phyloP scores from a whole-genome alignment of 2,888 invertebrate genomes.

The Ennomos erosarius region DNA sequence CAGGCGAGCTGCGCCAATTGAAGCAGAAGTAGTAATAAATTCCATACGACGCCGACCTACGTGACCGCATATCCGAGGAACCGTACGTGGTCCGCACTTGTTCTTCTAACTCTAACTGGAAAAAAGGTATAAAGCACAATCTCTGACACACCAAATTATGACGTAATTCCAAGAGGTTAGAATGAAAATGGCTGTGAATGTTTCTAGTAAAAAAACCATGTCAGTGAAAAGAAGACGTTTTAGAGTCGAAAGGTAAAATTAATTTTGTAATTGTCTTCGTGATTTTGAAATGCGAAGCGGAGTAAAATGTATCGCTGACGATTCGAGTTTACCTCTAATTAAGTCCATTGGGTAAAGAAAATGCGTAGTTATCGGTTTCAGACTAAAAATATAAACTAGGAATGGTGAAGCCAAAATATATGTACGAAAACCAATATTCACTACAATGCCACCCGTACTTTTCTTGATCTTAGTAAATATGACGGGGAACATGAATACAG shows the following conservation, averaged over 20 bases:
- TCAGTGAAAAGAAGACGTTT: conserved; percentile 31
- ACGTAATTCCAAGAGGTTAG: conserved; percentile 1
- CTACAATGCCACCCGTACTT: too few species aligned
- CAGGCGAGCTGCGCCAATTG: conserved; percentile 41
- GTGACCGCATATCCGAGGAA: conserved; percentile 66
- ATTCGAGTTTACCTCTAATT: too few species aligned
- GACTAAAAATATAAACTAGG: too few species aligned
- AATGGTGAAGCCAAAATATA: too few species aligned
- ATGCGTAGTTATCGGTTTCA: too few species aligned
- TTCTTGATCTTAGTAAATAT: too few species aligned
- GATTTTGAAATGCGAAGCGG: too few species aligned
- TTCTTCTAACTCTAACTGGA: conserved; percentile 1
- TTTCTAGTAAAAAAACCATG: conserved; percentile 33
- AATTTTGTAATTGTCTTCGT: conserved; percentile 2
- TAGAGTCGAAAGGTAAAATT: conserved; percentile 22
- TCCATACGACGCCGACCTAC: conserved; percentile 52
- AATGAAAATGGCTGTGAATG: conserved; percentile 19
- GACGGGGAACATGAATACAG: too few species aligned
- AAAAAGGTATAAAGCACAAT: conserved; percentile 8
- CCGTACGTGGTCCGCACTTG: conserved; percentile 61
- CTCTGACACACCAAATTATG: conserved; percentile 2
- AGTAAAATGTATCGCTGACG: too few species aligned
- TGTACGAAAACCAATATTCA: too few species aligned
- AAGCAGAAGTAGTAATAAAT: conserved; percentile 60
- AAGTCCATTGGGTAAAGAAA: too few species aligned